These are phyloP conservation scores for Tenualosa ilisha DNA, from an alignment of 2,797 vertebrate genomes.

Conservation along the genomic window DNA sequence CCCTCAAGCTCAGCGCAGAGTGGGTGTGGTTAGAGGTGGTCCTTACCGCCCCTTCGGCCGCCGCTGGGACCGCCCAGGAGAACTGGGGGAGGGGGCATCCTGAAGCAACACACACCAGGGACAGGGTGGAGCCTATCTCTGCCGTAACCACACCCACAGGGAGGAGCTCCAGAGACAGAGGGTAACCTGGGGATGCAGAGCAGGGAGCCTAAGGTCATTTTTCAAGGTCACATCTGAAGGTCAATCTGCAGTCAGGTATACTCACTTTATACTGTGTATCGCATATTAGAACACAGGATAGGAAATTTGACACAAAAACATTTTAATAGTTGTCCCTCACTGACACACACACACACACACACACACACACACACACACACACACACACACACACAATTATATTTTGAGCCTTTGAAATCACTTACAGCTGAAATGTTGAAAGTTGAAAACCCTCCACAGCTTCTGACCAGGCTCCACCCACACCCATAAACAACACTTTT, in stretches of 20 bases:
- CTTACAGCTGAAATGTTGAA: no score
- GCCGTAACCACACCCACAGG: conserved; percentile 54
- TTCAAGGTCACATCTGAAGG: background rate
- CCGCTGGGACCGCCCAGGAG: conserved; percentile 77
- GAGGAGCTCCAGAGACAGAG: conserved; percentile 73
- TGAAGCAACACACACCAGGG: conserved; percentile 72
- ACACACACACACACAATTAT: no score
- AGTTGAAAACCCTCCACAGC: no score
- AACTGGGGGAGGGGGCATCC: conserved; percentile 74
- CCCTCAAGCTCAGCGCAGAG: conserved; percentile 74
- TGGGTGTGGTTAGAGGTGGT: background rate
- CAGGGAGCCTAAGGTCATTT: background rate
- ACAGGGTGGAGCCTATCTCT: conserved; percentile 67
- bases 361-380: no score
- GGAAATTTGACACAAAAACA: no score
- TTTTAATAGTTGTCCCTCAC: no score
- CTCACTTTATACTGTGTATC: no score
- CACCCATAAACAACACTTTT: no score
- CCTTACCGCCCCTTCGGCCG: conserved; percentile 53
- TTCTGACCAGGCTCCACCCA: no score
- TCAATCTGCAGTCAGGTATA: background rate
- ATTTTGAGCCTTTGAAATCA: no score
- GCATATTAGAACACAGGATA: no score
- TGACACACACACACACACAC: no score
- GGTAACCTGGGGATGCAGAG: conserved; percentile 67